These are phyloP conservation scores for Pterocles burchelli DNA, from an alignment of 2,113 vertebrate species.

Conservation along the genomic window DNA sequence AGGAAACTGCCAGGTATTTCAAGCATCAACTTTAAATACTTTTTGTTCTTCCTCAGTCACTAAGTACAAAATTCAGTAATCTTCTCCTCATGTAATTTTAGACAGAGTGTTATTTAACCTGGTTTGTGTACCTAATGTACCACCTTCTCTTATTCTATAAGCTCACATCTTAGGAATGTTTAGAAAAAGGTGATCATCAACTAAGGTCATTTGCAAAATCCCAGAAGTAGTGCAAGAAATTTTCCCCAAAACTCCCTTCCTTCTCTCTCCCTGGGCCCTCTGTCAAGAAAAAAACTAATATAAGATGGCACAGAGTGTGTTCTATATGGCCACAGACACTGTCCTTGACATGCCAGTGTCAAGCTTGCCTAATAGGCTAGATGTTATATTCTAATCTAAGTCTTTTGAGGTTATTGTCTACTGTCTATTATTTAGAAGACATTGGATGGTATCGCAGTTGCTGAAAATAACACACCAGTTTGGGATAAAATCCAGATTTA, in stretches of 20 bases:
- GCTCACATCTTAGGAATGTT: not conserved
- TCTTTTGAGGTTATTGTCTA: not conserved
- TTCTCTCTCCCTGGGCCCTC: not conserved
- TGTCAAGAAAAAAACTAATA: not conserved
- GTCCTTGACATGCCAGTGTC: not conserved
- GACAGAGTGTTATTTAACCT: not conserved
- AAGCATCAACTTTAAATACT: not conserved
- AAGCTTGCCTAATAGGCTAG: not conserved
- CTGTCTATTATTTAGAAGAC: not conserved
- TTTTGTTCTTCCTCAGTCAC: not conserved
- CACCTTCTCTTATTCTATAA: not conserved
- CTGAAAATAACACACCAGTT: not conserved
- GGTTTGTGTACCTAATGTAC: not conserved
- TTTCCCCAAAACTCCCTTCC: not conserved
- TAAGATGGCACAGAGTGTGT: not conserved
- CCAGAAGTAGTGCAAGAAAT: not conserved
- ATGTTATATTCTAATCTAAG: not conserved
- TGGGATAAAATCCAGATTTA: not conserved
- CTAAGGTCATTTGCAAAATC: not conserved
- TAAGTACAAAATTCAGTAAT: not conserved
- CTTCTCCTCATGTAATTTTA: not conserved
- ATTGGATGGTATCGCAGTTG: not conserved
- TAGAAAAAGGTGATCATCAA: not conserved
- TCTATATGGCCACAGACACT: not conserved
- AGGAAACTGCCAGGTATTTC: not conserved